Conservation (phyloP, 92 coral and sea anemone species). For the Porites cylindrica region DNA sequence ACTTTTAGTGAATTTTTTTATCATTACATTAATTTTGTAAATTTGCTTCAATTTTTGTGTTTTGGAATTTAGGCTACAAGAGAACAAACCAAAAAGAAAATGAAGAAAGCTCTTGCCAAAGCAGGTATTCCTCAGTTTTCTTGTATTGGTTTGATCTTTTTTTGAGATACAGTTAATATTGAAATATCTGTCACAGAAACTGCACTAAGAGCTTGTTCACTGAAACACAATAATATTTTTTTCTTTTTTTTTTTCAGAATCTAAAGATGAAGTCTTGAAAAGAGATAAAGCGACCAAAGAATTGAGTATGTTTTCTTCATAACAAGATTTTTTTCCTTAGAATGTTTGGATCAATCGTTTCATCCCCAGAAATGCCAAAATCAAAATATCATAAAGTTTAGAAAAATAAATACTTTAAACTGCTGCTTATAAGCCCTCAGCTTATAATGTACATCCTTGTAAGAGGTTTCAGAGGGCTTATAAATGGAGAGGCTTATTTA, state of each 20-base stretch:
- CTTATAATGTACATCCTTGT: no score
- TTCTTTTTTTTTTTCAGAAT: constrained; percentile 36
- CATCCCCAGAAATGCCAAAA: no score
- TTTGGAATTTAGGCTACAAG: constrained; percentile 30
- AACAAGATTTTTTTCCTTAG: background rate
- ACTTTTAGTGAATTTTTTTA: no score
- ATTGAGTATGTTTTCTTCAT: constrained; percentile 46
- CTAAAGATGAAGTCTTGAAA: constrained; percentile 80
- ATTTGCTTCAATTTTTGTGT: background rate
- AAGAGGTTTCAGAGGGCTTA: no score
- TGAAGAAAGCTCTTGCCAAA: constrained; percentile 78
- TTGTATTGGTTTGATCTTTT: no score
- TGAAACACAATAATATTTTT: background rate
- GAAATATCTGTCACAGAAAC: no score
- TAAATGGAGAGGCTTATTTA: no score
- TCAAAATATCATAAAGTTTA: no score
- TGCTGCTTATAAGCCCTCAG: no score
- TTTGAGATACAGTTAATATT: no score
- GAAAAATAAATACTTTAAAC: no score
- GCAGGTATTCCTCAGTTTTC: constrained; percentile 55
- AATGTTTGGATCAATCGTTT: background rate
- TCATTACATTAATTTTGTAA: background rate
- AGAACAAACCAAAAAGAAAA: constrained; percentile 73
- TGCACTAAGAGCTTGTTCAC: no score
- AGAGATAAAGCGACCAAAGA: constrained; percentile 70